Evolutionary conservation across 1,140 invertebrate species (phyloP).

Genomic region (Anastrepha ludens): DNA sequence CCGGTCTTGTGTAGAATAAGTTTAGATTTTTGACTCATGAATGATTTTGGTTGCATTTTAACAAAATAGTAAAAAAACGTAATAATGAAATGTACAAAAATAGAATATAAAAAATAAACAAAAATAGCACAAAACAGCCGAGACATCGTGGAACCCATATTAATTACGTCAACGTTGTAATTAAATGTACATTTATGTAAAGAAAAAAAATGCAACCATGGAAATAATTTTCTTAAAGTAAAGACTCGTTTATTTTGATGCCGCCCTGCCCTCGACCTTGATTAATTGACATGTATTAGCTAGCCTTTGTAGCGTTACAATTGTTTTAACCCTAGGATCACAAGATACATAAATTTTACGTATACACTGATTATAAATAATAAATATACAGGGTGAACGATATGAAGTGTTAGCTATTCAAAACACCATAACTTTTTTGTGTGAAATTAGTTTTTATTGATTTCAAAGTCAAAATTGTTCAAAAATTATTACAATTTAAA

Average conservation of each 20-base stretch:
- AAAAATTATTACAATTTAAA: no score
- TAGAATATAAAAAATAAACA: neutral
- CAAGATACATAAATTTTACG: no score
- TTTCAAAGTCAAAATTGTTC: no score
- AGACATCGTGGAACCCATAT: conserved; percentile 7
- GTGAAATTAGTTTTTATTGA: no score
- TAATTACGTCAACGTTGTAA: neutral
- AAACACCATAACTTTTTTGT: no score
- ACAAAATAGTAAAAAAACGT: neutral
- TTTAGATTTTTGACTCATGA: neutral
- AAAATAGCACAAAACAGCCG: neutral
- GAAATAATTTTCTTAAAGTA: neutral
- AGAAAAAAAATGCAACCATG: neutral
- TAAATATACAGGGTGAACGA: no score
- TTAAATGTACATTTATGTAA: neutral
- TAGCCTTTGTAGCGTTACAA: neutral
- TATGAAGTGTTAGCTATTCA: no score
- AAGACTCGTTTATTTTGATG: neutral
- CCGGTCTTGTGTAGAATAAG: neutral
- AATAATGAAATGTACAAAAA: neutral
- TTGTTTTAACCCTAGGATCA: neutral
- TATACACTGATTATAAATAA: no score
- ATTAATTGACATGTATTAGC: neutral
- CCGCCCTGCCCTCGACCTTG: neutral
- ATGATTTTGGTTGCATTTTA: neutral